phyloP scores from a whole-genome alignment of 2,888 invertebrate species.

The Sthenelais limicola region DNA sequence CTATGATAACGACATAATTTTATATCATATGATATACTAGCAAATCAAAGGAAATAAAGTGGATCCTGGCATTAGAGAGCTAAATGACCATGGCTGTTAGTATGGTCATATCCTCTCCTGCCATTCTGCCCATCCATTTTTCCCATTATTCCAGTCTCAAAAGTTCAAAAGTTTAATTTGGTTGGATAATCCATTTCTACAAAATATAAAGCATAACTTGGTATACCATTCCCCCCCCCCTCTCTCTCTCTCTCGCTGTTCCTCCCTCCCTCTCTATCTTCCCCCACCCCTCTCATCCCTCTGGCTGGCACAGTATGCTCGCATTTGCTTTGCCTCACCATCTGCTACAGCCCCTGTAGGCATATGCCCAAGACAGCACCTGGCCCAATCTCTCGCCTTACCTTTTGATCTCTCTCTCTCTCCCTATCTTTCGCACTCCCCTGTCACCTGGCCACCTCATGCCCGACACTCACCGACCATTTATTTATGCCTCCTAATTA shows the following conservation, averaged over 20 bases:
- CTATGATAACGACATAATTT: no score
- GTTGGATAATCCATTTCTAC: no score
- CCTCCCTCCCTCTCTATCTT: neutral
- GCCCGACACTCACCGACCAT: neutral
- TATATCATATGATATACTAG: no score
- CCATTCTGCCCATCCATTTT: neutral
- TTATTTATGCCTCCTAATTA: no score
- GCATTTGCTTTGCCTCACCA: no score
- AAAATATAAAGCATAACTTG: no score
- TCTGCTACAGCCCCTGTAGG: neutral
- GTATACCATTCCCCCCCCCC: neutral
- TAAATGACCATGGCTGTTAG: no score
- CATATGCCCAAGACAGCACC: neutral
- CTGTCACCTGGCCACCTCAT: neutral
- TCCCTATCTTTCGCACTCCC: neutral
- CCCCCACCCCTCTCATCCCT: neutral
- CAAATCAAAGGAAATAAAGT: no score
- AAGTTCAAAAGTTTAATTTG: no score
- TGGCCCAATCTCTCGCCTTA: neutral
- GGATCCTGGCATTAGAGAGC: no score
- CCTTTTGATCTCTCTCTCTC: neutral
- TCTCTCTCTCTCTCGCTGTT: neutral
- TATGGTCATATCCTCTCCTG: neutral
- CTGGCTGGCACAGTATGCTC: no score
- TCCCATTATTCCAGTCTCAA: no score